Conservation (phyloP, 2,113 vertebrate species). For the Capra hircus region DNA sequence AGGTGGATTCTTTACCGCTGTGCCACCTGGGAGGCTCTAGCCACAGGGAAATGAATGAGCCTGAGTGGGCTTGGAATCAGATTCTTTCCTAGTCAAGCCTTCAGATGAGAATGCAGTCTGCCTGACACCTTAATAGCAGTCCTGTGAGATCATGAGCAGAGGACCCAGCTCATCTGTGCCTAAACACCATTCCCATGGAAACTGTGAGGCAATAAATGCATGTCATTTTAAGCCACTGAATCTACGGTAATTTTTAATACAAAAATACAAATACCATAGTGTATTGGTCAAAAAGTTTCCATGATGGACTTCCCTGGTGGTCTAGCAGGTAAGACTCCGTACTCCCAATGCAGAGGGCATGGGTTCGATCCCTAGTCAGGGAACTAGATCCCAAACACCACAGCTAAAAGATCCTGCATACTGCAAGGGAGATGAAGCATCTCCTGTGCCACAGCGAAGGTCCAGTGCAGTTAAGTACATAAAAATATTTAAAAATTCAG, state of each 20-base stretch:
- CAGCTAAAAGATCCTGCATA: not conserved
- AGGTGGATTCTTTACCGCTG: not conserved
- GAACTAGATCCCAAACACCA: not conserved
- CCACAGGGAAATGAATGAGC: not conserved
- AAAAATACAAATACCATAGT: not conserved
- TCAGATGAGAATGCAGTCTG: not conserved
- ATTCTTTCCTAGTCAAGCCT: not conserved
- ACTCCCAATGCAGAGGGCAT: not conserved
- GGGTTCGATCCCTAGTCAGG: accelerated
- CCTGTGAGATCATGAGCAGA: not conserved
- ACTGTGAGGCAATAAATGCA: not conserved
- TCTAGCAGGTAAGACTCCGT: not conserved
- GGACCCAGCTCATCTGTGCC: not conserved
- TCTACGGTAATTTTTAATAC: not conserved
- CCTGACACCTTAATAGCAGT: not conserved
- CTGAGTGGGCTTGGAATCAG: not conserved
- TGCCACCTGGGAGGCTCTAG: not conserved
- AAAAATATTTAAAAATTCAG: not conserved
- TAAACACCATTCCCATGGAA: not conserved
- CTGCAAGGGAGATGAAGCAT: not conserved
- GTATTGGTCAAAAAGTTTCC: not conserved
- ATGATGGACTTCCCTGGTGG: not conserved
- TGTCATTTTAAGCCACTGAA: not conserved
- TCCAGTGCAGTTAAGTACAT: not conserved
- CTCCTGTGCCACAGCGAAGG: not conserved